A percentile compares a stretch with the other conserved stretches of the same genome.
Conservation (phyloP, 2,797 vertebrate species). For the Phrynocephalus guinanensis region DNA sequence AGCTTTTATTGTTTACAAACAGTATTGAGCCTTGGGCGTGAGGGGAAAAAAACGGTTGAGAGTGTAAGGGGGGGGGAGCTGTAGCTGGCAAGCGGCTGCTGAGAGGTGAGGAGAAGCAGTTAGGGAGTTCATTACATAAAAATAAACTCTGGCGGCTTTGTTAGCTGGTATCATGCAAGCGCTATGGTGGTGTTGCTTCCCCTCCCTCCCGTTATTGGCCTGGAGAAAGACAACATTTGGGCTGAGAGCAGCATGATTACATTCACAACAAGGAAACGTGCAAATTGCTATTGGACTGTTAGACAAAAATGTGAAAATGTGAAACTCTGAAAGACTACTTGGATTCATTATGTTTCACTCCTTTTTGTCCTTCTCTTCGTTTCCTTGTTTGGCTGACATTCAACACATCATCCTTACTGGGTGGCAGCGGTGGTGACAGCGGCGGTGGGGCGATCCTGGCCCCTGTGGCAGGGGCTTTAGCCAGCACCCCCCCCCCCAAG, state of each 20-base stretch:
- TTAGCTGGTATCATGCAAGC: background rate
- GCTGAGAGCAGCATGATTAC: background rate
- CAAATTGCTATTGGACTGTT: background rate
- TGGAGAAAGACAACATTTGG: constrained; percentile 5
- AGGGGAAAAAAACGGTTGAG: accelerated
- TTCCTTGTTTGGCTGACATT: background rate
- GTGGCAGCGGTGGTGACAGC: too few relatives aligned
- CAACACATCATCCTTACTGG: too few relatives aligned
- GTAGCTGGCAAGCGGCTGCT: constrained; percentile 17
- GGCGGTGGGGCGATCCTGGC: too few relatives aligned
- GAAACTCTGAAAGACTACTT: background rate
- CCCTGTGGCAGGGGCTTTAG: too few relatives aligned
- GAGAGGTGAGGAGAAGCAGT: background rate
- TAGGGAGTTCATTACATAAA: constrained; percentile 13
- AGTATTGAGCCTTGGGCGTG: background rate
- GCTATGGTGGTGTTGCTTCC: background rate
- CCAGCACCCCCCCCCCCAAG: too few relatives aligned
- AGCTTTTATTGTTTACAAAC: constrained; percentile 53
- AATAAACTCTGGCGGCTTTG: background rate
- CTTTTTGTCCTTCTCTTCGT: background rate
- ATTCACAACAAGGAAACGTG: background rate
- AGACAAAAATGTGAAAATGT: background rate
- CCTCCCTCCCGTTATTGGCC: background rate
- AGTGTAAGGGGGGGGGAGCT: accelerated
- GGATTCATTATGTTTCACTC: too few relatives aligned